Evolutionary conservation across 2,888 invertebrate species (phyloP), one percentile per base, ranked within the genome.

Genomic region (Himalopsyche anomala): DNA sequence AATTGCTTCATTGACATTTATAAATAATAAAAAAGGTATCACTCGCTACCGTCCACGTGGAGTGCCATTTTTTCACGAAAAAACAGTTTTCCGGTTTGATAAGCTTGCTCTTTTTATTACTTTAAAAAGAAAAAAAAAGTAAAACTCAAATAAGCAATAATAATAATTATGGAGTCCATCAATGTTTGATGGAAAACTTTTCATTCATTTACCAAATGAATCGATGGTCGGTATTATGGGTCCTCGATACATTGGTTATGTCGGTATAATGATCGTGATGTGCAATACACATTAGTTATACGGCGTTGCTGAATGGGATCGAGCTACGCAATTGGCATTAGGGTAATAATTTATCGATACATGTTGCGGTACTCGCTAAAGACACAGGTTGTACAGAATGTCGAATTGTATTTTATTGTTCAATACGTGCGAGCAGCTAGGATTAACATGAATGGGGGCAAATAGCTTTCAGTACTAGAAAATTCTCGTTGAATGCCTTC

Each of bases 331-430:
- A 74, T 74, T 74, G 19, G 74, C 74, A 74, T 74, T 74, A 74
- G 74, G 74, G 74, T 74, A 74, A 74, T 74, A 74, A 74, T 38
- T 74, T 74, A 74, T 74, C 74, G 74, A 74, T 74, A 74, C 74
- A 74, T 74, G 74, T 74, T 74, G 74, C 74, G 74, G 74, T 36
- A 15, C 28, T 74, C 19, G 15, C 28, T 74, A 74, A 74, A 74
- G 74, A 74, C 74, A 74, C 74, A 74, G 74, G 74, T 74, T 38
- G 74, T 74, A 38, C 74, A 11, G 28, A 9, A 74, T 74, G 74
- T 74, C 74, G 74, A 74, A 9, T 74, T 36, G 74, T 74, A 12
- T 74, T 74, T 74, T 74, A 74, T 74, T 74, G 74, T 36, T 36
- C 36, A 36, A 9, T 38, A 38, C 74, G 36, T 74, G 36, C 36